Conservation (phyloP, 2,113 vertebrate species). For the Piaya cayana region DNA sequence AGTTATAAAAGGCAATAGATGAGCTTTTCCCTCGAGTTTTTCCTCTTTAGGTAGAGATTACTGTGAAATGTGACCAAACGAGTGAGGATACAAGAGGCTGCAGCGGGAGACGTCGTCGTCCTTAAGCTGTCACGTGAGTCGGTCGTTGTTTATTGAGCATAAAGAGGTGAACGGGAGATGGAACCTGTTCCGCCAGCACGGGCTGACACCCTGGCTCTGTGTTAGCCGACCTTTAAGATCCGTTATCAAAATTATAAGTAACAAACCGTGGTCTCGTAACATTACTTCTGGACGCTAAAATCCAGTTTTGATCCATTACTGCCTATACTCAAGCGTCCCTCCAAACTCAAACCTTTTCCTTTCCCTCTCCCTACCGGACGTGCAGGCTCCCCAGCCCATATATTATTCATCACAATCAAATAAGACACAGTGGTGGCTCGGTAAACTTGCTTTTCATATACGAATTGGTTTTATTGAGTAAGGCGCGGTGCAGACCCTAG, state of each 20-base stretch:
- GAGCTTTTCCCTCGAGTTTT: not conserved
- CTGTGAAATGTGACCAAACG: not conserved
- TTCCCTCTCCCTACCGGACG: conserved; percentile 59
- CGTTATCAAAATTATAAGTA: conserved; percentile 56
- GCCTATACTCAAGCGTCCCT: conserved; percentile 77
- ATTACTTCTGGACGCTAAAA: conserved; percentile 75
- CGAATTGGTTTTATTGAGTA: conserved; percentile 98
- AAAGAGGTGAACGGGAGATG: conserved; percentile 19
- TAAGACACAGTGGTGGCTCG: conserved; percentile 90
- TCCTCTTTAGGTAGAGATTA: not conserved
- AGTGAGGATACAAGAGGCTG: not conserved
- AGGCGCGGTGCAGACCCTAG: conserved; percentile 84
- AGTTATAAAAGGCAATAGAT: not conserved
- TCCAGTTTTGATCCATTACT: conserved; percentile 74
- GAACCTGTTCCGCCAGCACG: not conserved
- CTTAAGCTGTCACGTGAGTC: not conserved
- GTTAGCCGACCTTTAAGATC: conserved; percentile 34
- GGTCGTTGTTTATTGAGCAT: not conserved
- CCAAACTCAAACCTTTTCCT: conserved; percentile 76
- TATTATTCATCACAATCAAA: conserved; percentile 99
- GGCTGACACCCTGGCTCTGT: not conserved
- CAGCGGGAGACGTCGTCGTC: not conserved
- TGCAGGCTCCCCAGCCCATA: conserved; percentile 78
- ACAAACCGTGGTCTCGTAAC: conserved; percentile 57
- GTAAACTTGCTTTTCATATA: conserved; percentile 96